phyloP scores from a whole-genome alignment of 2,113 vertebrate genomes.

The Egretta garzetta region DNA sequence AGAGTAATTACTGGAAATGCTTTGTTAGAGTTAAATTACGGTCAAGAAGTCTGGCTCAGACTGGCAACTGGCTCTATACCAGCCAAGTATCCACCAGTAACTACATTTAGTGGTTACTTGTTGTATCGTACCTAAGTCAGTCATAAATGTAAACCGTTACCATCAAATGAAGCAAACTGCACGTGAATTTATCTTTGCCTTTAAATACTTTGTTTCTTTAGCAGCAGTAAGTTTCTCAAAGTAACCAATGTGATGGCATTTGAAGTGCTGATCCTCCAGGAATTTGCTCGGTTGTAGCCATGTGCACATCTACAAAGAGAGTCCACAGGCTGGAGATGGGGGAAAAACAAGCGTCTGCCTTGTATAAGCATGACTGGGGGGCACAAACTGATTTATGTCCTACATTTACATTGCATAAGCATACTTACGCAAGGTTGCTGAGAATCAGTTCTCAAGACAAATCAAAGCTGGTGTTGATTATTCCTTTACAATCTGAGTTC shows the following conservation, averaged over 20 bases:
- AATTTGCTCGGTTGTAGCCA: neutral
- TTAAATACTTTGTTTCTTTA: neutral
- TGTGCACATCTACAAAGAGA: neutral
- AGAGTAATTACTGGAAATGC: constrained; percentile 80
- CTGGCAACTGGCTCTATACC: constrained; percentile 77
- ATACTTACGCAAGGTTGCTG: neutral
- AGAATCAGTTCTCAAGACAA: neutral
- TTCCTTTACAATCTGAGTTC: neutral
- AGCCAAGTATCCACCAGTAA: constrained; percentile 78
- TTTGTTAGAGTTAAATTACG: constrained; percentile 82
- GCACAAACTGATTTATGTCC: neutral
- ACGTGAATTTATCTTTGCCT: neutral
- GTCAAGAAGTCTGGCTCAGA: constrained; percentile 83
- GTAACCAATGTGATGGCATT: neutral
- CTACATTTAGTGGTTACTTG: constrained; percentile 81
- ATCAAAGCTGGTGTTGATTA: neutral
- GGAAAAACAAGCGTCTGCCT: neutral
- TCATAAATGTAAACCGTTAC: neutral
- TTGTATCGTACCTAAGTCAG: constrained; percentile 78
- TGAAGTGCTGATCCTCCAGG: neutral
- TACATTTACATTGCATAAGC: neutral
- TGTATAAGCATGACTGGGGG: neutral
- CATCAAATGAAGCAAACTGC: neutral
- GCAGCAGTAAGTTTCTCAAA: neutral
- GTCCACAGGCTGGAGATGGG: neutral